phyloP scores from a whole-genome alignment of 1,140 invertebrate species.

The Zaprionus gabonicus region DNA sequence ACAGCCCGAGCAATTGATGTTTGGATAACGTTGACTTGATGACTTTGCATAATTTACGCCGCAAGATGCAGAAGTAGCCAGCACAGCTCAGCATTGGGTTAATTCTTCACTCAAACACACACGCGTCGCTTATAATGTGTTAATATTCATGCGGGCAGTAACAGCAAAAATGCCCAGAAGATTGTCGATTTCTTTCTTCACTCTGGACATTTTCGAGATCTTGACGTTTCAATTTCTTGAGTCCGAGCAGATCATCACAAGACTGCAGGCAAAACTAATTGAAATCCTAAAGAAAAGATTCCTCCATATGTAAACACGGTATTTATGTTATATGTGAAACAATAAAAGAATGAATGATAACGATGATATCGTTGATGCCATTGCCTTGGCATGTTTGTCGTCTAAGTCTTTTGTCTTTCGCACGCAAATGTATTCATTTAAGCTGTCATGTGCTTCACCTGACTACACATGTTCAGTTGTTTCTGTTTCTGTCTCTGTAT shows the following conservation, averaged over 20 bases:
- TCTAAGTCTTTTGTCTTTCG: constrained; percentile 49
- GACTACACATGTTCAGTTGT: constrained; percentile 37
- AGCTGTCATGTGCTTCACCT: constrained; percentile 29
- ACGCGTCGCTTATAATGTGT: constrained; percentile 75
- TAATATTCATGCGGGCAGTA: constrained; percentile 67
- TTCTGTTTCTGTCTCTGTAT: constrained; percentile 10
- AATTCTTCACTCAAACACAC: constrained; percentile 79
- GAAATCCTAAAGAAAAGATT: not conserved
- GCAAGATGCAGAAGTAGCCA: constrained; percentile 26
- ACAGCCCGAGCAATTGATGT: constrained; percentile 67
- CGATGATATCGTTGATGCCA: not conserved
- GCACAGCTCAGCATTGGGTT: constrained; percentile 41
- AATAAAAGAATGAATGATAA: constrained; percentile 7
- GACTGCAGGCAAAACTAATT: not conserved
- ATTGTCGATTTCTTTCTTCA: constrained; percentile 15
- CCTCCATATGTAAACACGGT: not conserved
- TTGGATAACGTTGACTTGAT: constrained; percentile 81
- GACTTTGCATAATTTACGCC: constrained; percentile 80
- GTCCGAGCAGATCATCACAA: too few species aligned
- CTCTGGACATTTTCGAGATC: constrained; percentile 45
- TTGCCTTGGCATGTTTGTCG: constrained; percentile 45
- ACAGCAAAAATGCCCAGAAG: constrained; percentile 24
- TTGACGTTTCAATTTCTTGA: constrained; percentile 71
- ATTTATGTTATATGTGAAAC: not conserved
- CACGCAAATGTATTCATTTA: constrained; percentile 27